Evolutionary conservation across 2,888 invertebrate species (phyloP), one percentile per base, ranked within the genome.

Genomic region (Yponomeuta sedellus): DNA sequence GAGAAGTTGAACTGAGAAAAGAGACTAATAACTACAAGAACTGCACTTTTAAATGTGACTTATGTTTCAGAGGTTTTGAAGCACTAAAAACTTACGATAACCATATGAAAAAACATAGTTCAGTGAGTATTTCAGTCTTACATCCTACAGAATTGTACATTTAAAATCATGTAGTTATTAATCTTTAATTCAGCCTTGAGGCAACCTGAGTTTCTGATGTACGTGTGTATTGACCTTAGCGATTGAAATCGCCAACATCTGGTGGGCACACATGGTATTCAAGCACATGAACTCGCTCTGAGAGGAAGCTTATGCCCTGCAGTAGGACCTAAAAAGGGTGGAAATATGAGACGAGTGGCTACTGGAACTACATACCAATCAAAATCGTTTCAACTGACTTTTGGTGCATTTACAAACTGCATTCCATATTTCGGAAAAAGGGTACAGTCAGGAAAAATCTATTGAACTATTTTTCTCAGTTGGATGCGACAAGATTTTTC

Each of bases 1-100:
- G 72, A 16, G 81, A 81, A 67, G 67, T 81, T 4, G 66, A 77
- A 12, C 66, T 76, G 39, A 74, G 80, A 69, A 81, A 77, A 68
- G 75, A 79, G 40, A 74, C 80, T 2, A 74, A 68, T 67, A 81
- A 81, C 69, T 81, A 78, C 58, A 75, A 73, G 56, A 72, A 69
- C n/a, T 74, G 75, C 12, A 70, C 70, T 0, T 79, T 71, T 39
- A 81, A 79, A 68, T 81, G 80, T 71, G 72, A 75, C n/a, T 68
- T 76, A 44, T 81, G 80, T 52, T 81, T 70, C 59, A 74, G 77
- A 71, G 81, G 79, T 0, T 81, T 71, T 70, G 76, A 75, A 68
- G 71, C 69, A 2, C 71, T 76, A 64, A 34, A 67, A 8, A 72
- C 80, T 19, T 80, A 71, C 71, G 74, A 78, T 0, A 79, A 79